A percentile compares a stretch with the other conserved stretches of the same genome.
Conservation (phyloP, 2,797 vertebrate genomes). For the Antennarius maculatus region DNA sequence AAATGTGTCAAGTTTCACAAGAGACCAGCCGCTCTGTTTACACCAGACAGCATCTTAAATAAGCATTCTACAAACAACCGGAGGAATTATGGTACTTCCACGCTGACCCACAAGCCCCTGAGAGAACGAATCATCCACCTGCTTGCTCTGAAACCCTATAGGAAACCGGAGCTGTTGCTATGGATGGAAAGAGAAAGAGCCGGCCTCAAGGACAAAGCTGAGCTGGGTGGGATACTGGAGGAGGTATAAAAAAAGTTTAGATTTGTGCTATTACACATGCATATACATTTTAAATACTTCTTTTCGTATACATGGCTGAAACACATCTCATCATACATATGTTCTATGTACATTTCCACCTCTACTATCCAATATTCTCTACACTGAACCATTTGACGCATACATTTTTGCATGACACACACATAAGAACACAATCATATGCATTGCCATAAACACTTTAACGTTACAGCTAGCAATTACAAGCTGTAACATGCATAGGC, state of each 20-base stretch:
- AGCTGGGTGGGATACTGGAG: constrained; percentile 73
- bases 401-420: not conserved
- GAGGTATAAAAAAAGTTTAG: constrained; percentile 69
- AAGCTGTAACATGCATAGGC: no score
- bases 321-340: not conserved
- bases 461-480: no score
- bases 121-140: constrained; percentile 81
- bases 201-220: constrained; percentile 76
- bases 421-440: no score
- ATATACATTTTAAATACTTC: not conserved
- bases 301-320: not conserved
- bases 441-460: not conserved
- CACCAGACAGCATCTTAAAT: constrained; percentile 61
- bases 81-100: constrained; percentile 50
- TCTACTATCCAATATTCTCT: not conserved
- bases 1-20: constrained; percentile 77
- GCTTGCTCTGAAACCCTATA: constrained; percentile 78
- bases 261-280: not conserved
- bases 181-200: constrained; percentile 78
- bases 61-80: constrained; percentile 64
- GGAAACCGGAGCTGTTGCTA: constrained; percentile 81
- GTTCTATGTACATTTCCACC: not conserved
- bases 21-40: constrained; percentile 52
- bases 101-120: constrained; percentile 68
- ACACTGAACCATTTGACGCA: not conserved